phyloP scores from a whole-genome alignment of 1,140 invertebrate genomes.

The Cyclargus thomasi region DNA sequence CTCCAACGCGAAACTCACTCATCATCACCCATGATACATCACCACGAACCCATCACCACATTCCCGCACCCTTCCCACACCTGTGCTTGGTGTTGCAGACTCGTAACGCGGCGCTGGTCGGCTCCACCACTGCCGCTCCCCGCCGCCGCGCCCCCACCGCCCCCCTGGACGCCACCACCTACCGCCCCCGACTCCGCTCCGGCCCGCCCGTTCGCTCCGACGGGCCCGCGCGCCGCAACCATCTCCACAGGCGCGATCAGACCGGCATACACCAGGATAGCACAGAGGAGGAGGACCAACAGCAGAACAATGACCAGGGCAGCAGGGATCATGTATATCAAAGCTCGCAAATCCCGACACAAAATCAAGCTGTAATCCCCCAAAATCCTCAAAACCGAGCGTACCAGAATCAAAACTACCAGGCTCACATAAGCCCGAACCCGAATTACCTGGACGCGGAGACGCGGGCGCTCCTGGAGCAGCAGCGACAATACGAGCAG shows the following conservation, averaged over 20 bases:
- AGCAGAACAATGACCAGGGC: constrained; percentile 15
- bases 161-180: constrained; percentile 62
- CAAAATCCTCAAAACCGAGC: neutral
- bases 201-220: constrained; percentile 43
- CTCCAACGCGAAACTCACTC: too few species aligned
- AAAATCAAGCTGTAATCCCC: neutral
- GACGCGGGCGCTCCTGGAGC: constrained; percentile 39
- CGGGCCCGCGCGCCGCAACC: constrained; percentile 41
- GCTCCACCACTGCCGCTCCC: constrained; percentile 30
- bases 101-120: constrained; percentile 67
- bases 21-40: too few species aligned
- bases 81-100: constrained; percentile 72
- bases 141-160: constrained; percentile 42
- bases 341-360: neutral
- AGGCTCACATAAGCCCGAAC: neutral
- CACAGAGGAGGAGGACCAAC: constrained; percentile 27
- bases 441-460: constrained; percentile 27
- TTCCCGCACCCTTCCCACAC: constrained; percentile 23
- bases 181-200: constrained; percentile 50
- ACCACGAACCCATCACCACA: too few species aligned
- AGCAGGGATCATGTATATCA: constrained; percentile 3
- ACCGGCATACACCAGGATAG: constrained; percentile 39
- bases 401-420: neutral
- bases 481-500: constrained; percentile 46
- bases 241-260: constrained; percentile 52